A percentile compares a stretch with the other conserved stretches of the same genome.
Conservation (phyloP, 2,797 vertebrate species). For the Denticeps clupeoides region DNA sequence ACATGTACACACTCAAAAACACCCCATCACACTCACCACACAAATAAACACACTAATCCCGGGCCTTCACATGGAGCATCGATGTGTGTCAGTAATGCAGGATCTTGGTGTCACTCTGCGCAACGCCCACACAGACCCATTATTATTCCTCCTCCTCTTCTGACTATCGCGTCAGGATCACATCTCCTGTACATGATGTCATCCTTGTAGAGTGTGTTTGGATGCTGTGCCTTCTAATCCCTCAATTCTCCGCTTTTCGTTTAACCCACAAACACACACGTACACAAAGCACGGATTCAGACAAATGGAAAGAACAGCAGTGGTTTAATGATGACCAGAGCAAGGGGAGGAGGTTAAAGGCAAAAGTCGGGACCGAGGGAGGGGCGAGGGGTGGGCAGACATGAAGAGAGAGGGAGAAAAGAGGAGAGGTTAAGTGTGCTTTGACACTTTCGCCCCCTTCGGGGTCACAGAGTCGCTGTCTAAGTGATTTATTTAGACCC, state of each 20-base stretch:
- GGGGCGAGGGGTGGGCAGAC: neutral
- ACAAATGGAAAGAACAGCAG: too few relatives aligned
- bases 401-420: neutral
- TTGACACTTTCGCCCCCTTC: constrained; percentile 19
- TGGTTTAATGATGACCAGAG: neutral
- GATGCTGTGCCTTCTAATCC: too few relatives aligned
- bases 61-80: constrained; percentile 8
- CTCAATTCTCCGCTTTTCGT: neutral
- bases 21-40: neutral
- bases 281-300: neutral
- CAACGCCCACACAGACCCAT: too few relatives aligned
- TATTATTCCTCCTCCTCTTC: too few relatives aligned
- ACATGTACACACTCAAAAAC: constrained; percentile 10
- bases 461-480: constrained; percentile 12
- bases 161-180: too few relatives aligned
- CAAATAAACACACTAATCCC: constrained; percentile 21
- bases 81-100: constrained; percentile 8
- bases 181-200: too few relatives aligned
- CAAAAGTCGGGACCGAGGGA: neutral
- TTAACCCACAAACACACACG: neutral
- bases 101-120: too few relatives aligned
- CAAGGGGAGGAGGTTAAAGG: neutral
- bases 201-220: too few relatives aligned
- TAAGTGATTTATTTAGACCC: constrained; percentile 25
- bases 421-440: constrained; percentile 10